Conservation (phyloP, 2,113 vertebrate species). For the Capricornis sumatraensis region DNA sequence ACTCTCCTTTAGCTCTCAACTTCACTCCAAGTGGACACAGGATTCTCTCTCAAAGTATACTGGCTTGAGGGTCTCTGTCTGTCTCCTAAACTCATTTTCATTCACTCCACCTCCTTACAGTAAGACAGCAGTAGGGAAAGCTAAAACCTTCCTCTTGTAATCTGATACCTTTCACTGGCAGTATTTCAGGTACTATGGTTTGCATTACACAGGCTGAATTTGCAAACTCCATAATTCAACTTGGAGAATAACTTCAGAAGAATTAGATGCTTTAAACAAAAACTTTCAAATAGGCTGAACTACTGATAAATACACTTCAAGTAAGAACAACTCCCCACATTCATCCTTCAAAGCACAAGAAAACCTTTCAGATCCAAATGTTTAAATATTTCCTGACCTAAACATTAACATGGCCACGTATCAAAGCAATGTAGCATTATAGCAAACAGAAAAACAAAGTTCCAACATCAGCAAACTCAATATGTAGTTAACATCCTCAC, state of each 20-base stretch:
- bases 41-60: neutral
- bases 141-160: slow-evolving; percentile 37
- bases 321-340: neutral
- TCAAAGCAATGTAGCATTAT: neutral
- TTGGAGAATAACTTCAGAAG: slow-evolving; percentile 14
- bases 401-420: neutral
- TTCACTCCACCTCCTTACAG: neutral
- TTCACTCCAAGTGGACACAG: neutral
- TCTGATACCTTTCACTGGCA: slow-evolving; percentile 15
- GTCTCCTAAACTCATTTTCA: neutral
- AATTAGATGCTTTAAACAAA: slow-evolving; percentile 14
- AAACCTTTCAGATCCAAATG: neutral
- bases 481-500: neutral
- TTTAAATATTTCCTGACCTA: neutral
- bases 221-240: neutral
- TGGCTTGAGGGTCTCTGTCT: neutral
- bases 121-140: neutral
- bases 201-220: slow-evolving; percentile 31
- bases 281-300: neutral
- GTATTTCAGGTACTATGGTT: neutral
- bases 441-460: neutral
- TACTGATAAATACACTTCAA: neutral
- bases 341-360: neutral
- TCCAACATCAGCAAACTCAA: neutral
- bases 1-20: neutral